phyloP scores from a whole-genome alignment of 2,888 invertebrate genomes.

The Eulithis testata region DNA sequence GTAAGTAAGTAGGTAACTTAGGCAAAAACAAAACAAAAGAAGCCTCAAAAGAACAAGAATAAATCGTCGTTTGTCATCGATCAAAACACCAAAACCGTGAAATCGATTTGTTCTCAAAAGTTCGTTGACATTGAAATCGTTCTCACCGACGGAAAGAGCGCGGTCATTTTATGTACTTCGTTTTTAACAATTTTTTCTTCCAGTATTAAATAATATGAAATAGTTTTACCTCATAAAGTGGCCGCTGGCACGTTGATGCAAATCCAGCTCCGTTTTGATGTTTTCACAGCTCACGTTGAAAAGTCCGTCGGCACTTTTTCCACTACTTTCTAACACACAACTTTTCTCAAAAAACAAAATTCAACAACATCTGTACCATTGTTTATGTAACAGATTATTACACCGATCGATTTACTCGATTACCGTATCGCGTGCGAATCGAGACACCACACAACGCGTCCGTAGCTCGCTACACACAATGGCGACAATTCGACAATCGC shows the following conservation, averaged over 20 bases:
- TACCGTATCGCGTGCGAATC: constrained; percentile 66
- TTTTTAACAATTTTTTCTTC: background rate
- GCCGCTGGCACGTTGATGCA: constrained; percentile 90
- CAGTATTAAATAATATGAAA: background rate
- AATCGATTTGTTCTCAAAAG: constrained; percentile 43
- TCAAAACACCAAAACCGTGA: constrained; percentile 37
- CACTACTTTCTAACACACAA: constrained; percentile 48
- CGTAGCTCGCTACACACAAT: constrained; percentile 74
- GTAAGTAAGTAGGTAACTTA: too few relatives aligned
- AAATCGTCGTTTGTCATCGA: constrained; percentile 34
- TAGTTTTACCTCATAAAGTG: constrained; percentile 88
- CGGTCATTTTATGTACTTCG: background rate
- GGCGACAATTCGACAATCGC: constrained; percentile 83
- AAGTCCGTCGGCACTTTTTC: constrained; percentile 59
- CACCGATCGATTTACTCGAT: constrained; percentile 66
- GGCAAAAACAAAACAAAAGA: constrained; percentile 32
- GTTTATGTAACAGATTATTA: constrained; percentile 56
- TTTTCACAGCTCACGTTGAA: constrained; percentile 62
- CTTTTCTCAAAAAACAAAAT: constrained; percentile 36
- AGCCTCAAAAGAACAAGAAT: constrained; percentile 23
- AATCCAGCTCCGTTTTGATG: constrained; percentile 89
- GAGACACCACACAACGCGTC: constrained; percentile 62
- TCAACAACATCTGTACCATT: constrained; percentile 53
- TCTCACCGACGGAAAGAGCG: constrained; percentile 19
- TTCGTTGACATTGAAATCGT: constrained; percentile 42